phyloP scores from a whole-genome alignment of 2,888 invertebrate species.

The Hemicrepidius hirtus region DNA sequence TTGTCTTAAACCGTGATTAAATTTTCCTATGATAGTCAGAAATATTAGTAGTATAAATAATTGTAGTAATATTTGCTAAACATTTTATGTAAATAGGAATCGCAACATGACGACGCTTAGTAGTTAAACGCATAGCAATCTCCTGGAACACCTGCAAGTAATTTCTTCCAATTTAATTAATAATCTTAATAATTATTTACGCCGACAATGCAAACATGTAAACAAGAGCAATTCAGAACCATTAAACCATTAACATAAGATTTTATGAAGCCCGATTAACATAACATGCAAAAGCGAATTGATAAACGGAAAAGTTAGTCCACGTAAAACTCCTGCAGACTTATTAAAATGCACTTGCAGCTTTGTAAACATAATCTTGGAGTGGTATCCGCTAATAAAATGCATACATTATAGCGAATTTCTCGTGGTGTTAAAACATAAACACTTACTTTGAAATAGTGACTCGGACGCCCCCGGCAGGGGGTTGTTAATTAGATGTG shows the following conservation, averaged over 20 bases:
- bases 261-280: conserved; percentile 33
- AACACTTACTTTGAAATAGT: conserved; percentile 55
- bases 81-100: conserved; percentile 18
- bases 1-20: too few species aligned
- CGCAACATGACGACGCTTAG: conserved; percentile 29
- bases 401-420: conserved; percentile 39
- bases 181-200: conserved; percentile 34
- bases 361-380: conserved; percentile 31
- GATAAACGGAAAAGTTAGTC: conserved; percentile 31
- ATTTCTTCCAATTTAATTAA: conserved; percentile 35
- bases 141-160: conserved; percentile 32
- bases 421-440: conserved; percentile 54
- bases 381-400: conserved; percentile 31
- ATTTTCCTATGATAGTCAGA: too few species aligned
- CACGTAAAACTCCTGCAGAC: conserved; percentile 29
- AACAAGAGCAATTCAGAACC: conserved; percentile 33
- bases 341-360: conserved; percentile 33
- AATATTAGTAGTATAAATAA: too few species aligned
- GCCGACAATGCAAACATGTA: conserved; percentile 33
- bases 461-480: conserved; percentile 54
- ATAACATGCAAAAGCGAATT: conserved; percentile 36
- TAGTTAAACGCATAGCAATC: conserved; percentile 24
- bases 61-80: background rate
- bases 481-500: conserved; percentile 62
- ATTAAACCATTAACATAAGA: conserved; percentile 35